Percentiles rank a stretch among this genome's conserved stretches.
Conservation (phyloP, 2,888 invertebrate species). For the Drosophila niveifrons region DNA sequence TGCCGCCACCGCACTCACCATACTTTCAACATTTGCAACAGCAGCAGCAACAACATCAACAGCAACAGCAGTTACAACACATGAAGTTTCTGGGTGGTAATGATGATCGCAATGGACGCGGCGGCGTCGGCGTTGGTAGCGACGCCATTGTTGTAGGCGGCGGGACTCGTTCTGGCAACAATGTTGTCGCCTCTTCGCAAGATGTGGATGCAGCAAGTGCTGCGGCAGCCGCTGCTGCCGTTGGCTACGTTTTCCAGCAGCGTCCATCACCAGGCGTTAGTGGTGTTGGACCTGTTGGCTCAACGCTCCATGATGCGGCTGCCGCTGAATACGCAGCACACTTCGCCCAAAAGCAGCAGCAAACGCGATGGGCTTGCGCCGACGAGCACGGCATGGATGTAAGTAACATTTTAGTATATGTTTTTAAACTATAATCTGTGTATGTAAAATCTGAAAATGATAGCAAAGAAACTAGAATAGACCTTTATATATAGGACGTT, state of each 20-base stretch:
- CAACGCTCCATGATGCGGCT: slow-evolving; percentile 88
- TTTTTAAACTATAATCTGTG: too few species aligned
- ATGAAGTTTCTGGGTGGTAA: slow-evolving; percentile 93
- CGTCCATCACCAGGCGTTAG: slow-evolving; percentile 76
- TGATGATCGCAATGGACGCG: slow-evolving; percentile 88
- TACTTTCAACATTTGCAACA: slow-evolving; percentile 63
- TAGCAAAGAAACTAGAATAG: too few species aligned
- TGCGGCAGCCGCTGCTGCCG: slow-evolving; percentile 88
- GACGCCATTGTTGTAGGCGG: slow-evolving; percentile 58
- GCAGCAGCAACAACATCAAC: slow-evolving; percentile 62
- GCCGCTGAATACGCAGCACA: slow-evolving; percentile 89
- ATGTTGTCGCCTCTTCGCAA: slow-evolving; percentile 86
- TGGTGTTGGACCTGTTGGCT: slow-evolving; percentile 66
- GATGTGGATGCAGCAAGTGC: slow-evolving; percentile 90
- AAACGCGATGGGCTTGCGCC: slow-evolving; percentile 93
- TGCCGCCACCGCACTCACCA: slow-evolving; percentile 52
- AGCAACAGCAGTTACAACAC: slow-evolving; percentile 86
- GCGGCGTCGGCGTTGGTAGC: slow-evolving; percentile 72
- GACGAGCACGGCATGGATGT: slow-evolving; percentile 96
- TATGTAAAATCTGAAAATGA: too few species aligned
- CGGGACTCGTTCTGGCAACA: slow-evolving; percentile 39
- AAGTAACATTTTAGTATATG: slow-evolving; percentile 83
- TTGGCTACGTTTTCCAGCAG: slow-evolving; percentile 92
- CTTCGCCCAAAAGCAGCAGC: slow-evolving; percentile 89
- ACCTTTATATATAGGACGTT: too few species aligned